Percentiles rank a stretch among this genome's conserved stretches.
These are phyloP conservation scores for Myocastor coypus DNA, from an alignment of 2,113 vertebrate genomes.

Conservation along the genomic window DNA sequence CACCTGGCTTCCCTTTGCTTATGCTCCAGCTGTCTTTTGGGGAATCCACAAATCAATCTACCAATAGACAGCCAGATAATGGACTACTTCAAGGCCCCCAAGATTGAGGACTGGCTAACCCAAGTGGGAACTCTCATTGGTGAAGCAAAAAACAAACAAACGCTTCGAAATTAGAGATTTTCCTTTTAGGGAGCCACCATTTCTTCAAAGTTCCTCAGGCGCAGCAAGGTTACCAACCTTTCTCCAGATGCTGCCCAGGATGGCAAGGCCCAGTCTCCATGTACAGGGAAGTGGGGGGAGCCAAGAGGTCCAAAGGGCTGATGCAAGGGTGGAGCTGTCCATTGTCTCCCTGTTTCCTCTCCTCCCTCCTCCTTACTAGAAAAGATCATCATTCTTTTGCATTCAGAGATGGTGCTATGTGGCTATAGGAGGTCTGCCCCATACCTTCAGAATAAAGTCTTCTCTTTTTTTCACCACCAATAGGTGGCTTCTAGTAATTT, in stretches of 20 bases:
- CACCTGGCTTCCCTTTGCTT: background rate
- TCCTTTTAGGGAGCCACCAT: background rate
- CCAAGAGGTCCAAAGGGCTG: background rate
- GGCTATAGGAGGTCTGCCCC: background rate
- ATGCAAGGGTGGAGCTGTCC: background rate
- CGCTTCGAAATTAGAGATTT: background rate
- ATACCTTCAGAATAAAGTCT: background rate
- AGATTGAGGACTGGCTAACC: background rate
- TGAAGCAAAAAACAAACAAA: background rate
- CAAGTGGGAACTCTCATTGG: background rate
- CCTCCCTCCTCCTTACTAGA: background rate
- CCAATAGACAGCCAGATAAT: background rate
- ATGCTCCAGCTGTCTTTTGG: background rate
- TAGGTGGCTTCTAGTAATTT: background rate
- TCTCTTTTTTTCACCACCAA: background rate
- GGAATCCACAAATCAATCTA: background rate
- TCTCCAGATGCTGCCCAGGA: background rate
- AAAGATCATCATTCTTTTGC: too few species aligned
- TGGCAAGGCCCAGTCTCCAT: background rate
- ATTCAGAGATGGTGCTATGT: background rate
- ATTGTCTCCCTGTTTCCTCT: background rate
- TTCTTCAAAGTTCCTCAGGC: background rate
- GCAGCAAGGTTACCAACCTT: too few species aligned
- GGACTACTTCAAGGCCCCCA: background rate
- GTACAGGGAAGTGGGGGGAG: background rate